These are phyloP conservation scores for Maniola hyperantus DNA, from an alignment of 2,888 invertebrate species.

Conservation along the genomic window DNA sequence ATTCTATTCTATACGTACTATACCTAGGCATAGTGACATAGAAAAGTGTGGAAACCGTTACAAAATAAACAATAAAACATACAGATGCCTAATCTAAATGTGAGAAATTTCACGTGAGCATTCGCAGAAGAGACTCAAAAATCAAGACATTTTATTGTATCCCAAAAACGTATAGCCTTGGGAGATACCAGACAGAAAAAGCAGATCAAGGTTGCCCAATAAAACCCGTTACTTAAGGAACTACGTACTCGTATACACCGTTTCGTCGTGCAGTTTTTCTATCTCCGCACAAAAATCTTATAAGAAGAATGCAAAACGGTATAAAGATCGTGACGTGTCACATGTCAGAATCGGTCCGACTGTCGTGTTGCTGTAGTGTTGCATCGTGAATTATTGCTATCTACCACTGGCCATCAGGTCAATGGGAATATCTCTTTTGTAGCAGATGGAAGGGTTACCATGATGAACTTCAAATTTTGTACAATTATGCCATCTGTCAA, in stretches of 20 bases:
- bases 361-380: slow-evolving; percentile 27
- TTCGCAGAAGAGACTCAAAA: slow-evolving; percentile 3
- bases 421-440: slow-evolving; percentile 36
- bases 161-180: slow-evolving; percentile 24
- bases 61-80: slow-evolving; percentile 4
- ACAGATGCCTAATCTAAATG: slow-evolving; percentile 8
- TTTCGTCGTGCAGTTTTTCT: slow-evolving; percentile 22
- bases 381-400: slow-evolving; percentile 37
- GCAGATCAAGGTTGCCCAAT: slow-evolving; percentile 21
- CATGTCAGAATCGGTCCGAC: slow-evolving; percentile 31
- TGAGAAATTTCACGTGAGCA: slow-evolving; percentile 12
- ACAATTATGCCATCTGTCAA: not conserved
- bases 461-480: not conserved
- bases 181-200: slow-evolving; percentile 17
- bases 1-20: too few species aligned
- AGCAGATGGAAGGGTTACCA: slow-evolving; percentile 14
- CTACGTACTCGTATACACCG: not conserved
- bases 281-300: slow-evolving; percentile 32
- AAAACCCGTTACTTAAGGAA: slow-evolving; percentile 18
- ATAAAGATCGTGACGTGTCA: slow-evolving; percentile 40
- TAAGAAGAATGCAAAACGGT: slow-evolving; percentile 38
- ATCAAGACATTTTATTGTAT: slow-evolving; percentile 10
- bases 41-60: not conserved
- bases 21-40: not conserved
- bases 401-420: slow-evolving; percentile 35